phyloP scores from a whole-genome alignment of 2,888 invertebrate species.

The Acrocyrtus sp. region DNA sequence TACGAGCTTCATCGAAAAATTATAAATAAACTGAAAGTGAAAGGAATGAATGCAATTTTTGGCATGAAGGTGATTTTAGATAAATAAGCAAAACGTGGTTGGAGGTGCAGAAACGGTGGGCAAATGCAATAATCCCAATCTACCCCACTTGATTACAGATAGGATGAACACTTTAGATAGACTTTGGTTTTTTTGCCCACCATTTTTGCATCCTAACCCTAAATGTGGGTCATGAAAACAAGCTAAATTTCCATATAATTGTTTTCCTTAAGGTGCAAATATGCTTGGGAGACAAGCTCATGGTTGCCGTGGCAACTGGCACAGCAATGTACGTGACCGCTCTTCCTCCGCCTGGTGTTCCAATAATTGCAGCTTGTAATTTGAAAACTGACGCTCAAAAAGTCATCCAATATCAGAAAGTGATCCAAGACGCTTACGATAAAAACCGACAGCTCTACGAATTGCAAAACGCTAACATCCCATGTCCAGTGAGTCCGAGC shows the following conservation, averaged over 20 bases:
- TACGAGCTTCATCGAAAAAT: slow-evolving; percentile 93
- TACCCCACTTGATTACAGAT: neutral
- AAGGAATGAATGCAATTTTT: slow-evolving; percentile 95
- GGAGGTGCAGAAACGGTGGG: too few species aligned
- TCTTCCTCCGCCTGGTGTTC: slow-evolving; percentile 79
- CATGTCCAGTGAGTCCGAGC: too few species aligned
- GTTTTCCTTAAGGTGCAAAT: slow-evolving; percentile 72
- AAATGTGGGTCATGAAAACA: too few species aligned
- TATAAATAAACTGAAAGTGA: slow-evolving; percentile 89
- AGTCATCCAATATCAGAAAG: slow-evolving; percentile 76
- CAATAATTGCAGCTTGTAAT: slow-evolving; percentile 76
- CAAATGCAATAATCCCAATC: too few species aligned
- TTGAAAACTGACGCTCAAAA: slow-evolving; percentile 75
- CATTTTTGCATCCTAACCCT: too few species aligned
- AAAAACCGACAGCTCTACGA: slow-evolving; percentile 79
- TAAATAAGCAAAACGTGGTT: neutral
- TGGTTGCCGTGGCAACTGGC: slow-evolving; percentile 89
- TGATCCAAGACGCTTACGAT: slow-evolving; percentile 76
- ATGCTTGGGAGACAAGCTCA: slow-evolving; percentile 86
- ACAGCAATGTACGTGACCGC: slow-evolving; percentile 84
- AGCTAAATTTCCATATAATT: too few species aligned
- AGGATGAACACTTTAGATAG: too few species aligned
- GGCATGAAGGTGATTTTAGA: slow-evolving; percentile 74
- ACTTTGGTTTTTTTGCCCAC: too few species aligned
- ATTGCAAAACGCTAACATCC: slow-evolving; percentile 67